Percentiles rank a stretch among this genome's conserved stretches.
Evolutionary conservation across 1,140 invertebrate genomes (phyloP).

Genomic region (Chrysopa pallens): DNA sequence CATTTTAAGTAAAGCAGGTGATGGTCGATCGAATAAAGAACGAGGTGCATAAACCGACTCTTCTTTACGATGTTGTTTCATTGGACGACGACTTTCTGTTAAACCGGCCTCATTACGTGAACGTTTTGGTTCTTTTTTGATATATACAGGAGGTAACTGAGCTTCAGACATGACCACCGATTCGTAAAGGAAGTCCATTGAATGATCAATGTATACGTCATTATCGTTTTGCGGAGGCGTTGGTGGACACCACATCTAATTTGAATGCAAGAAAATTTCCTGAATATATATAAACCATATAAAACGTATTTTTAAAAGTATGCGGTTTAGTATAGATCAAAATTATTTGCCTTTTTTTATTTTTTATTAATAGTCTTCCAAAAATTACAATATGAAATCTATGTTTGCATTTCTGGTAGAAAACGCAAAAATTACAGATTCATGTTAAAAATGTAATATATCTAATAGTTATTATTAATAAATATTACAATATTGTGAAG

Average conservation of each 20-base stretch:
- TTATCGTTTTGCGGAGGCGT: constrained; percentile 81
- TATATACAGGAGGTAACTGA: constrained; percentile 68
- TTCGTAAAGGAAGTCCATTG: constrained; percentile 72
- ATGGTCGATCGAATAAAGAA: constrained; percentile 75
- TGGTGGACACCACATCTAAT: constrained; percentile 86
- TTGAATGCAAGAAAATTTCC: constrained; percentile 6
- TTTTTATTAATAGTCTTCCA: too few species aligned
- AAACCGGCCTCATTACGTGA: constrained; percentile 40
- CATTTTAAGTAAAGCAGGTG: constrained; percentile 56
- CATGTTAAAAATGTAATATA: too few species aligned
- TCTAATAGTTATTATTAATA: too few species aligned
- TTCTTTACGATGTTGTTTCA: constrained; percentile 53
- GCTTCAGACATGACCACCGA: constrained; percentile 62
- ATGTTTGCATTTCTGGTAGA: too few species aligned
- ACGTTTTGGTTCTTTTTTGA: constrained; percentile 63
- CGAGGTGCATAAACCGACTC: constrained; percentile 58
- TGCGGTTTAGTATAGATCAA: background rate
- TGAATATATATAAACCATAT: constrained; percentile 1
- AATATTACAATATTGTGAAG: too few species aligned
- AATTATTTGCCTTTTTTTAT: too few species aligned
- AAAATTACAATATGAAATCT: too few species aligned
- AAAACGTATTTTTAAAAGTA: background rate
- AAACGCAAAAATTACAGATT: too few species aligned
- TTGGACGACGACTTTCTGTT: constrained; percentile 33
- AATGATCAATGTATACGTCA: constrained; percentile 80